A percentile compares a stretch with the other conserved stretches of the same genome.
Conservation (phyloP, 2,113 vertebrate species). For the Martes martes region DNA sequence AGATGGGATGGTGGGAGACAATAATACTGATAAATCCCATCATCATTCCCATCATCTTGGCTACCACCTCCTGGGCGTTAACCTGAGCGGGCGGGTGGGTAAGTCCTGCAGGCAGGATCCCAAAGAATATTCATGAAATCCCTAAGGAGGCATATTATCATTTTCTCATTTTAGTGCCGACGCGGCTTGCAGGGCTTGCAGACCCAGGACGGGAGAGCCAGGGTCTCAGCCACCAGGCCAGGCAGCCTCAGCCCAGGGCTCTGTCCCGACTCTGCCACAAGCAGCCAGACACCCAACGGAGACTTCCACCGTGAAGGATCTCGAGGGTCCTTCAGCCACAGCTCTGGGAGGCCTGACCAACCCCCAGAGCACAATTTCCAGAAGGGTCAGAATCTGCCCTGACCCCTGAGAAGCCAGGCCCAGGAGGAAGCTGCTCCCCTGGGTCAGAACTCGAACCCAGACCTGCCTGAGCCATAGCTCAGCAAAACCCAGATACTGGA, state of each 20-base stretch:
- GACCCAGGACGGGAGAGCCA: not conserved
- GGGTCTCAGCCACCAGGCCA: not conserved
- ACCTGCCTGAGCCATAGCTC: not conserved
- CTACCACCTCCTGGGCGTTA: fast-evolving
- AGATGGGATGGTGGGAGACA: fast-evolving
- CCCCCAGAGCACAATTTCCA: not conserved
- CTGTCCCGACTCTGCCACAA: not conserved
- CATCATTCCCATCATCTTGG: fast-evolving
- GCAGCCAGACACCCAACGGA: not conserved
- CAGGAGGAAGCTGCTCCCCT: not conserved
- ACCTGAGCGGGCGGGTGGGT: not conserved
- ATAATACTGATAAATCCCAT: fast-evolving
- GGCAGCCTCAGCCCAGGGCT: not conserved
- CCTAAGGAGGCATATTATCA: not conserved
- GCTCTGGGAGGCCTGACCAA: not conserved
- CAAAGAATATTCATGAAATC: not conserved
- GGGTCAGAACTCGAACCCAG: not conserved
- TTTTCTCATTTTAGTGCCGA: not conserved
- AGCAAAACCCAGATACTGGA: not conserved
- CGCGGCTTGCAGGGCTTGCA: not conserved
- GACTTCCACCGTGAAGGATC: not conserved
- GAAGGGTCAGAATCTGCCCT: not conserved
- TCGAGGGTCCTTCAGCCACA: not conserved
- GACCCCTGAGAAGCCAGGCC: not conserved
- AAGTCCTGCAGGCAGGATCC: not conserved